Conservation (phyloP, 2,113 vertebrate genomes). For the Beaufortia kweichowensis region DNA sequence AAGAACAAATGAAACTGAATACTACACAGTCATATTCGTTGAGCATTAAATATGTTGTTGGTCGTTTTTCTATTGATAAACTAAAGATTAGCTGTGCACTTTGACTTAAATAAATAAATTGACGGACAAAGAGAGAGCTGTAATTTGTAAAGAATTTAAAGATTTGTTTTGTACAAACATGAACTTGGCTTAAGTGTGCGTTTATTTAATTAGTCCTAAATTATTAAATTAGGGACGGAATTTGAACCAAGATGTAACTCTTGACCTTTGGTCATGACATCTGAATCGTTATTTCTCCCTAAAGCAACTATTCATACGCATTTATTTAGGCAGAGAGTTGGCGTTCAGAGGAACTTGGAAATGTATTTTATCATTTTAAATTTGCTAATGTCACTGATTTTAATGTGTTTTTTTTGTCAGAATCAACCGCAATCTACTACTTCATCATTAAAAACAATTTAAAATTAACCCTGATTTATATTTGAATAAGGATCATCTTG, state of each 20-base stretch:
- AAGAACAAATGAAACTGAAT: too few species aligned
- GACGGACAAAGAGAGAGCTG: not conserved
- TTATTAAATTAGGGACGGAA: conserved; percentile 37
- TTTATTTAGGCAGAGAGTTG: not conserved
- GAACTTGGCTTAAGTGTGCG: conserved; percentile 31
- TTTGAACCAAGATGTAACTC: conserved; percentile 13
- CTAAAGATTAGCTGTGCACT: not conserved
- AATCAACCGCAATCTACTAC: too few species aligned
- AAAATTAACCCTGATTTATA: not conserved
- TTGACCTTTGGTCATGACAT: conserved; percentile 49
- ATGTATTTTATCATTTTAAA: not conserved
- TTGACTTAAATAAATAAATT: not conserved
- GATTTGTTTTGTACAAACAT: conserved; percentile 5
- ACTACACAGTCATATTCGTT: too few species aligned
- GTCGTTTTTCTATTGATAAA: not conserved
- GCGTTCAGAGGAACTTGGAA: not conserved
- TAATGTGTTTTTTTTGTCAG: too few species aligned
- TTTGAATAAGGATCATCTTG: not conserved
- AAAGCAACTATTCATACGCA: conserved; percentile 54
- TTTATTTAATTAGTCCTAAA: conserved; percentile 35
- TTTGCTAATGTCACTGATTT: not conserved
- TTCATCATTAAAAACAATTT: not conserved
- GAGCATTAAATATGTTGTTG: too few species aligned
- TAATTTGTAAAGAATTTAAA: not conserved
- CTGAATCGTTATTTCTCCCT: conserved; percentile 62